These are phyloP conservation scores for Eumacrocentrus americanus DNA, from an alignment of 2,888 invertebrate genomes.

Conservation along the genomic window DNA sequence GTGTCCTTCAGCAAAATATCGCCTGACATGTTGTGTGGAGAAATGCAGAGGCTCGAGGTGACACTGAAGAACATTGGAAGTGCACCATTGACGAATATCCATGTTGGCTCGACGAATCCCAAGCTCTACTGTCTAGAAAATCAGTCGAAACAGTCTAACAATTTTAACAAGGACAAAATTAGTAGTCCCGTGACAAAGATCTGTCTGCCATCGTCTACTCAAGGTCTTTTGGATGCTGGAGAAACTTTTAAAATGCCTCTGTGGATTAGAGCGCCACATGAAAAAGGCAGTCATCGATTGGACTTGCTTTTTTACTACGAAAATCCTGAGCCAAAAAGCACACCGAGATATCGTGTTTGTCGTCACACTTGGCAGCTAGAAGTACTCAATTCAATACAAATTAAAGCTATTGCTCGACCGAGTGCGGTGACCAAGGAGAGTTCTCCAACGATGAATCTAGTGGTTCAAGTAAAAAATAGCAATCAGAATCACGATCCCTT, in stretches of 20 bases:
- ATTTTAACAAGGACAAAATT: slow-evolving; percentile 33
- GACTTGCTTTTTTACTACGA: slow-evolving; percentile 79
- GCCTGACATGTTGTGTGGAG: slow-evolving; percentile 74
- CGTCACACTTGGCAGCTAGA: slow-evolving; percentile 71
- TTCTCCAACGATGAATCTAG: slow-evolving; percentile 68
- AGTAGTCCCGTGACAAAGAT: slow-evolving; percentile 62
- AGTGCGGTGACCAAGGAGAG: slow-evolving; percentile 60
- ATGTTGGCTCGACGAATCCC: slow-evolving; percentile 74
- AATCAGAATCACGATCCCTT: slow-evolving; percentile 70
- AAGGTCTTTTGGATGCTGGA: slow-evolving; percentile 64
- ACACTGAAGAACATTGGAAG: slow-evolving; percentile 75
- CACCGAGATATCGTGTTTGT: slow-evolving; percentile 66
- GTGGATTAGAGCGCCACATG: slow-evolving; percentile 75
- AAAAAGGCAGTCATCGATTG: slow-evolving; percentile 68
- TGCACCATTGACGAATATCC: slow-evolving; percentile 68
- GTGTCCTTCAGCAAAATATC: slow-evolving; percentile 74
- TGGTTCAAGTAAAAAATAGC: slow-evolving; percentile 73
- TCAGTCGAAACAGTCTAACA: slow-evolving; percentile 27
- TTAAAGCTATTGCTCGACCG: slow-evolving; percentile 65
- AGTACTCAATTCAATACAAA: slow-evolving; percentile 68
- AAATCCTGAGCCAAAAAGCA: slow-evolving; percentile 60
- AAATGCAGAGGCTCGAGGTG: slow-evolving; percentile 72
- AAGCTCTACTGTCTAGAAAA: slow-evolving; percentile 68
- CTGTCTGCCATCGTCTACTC: slow-evolving; percentile 51
- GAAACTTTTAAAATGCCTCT: slow-evolving; percentile 64